Conservation (phyloP, 2,888 invertebrate species). For the Incurvaria masculella region DNA sequence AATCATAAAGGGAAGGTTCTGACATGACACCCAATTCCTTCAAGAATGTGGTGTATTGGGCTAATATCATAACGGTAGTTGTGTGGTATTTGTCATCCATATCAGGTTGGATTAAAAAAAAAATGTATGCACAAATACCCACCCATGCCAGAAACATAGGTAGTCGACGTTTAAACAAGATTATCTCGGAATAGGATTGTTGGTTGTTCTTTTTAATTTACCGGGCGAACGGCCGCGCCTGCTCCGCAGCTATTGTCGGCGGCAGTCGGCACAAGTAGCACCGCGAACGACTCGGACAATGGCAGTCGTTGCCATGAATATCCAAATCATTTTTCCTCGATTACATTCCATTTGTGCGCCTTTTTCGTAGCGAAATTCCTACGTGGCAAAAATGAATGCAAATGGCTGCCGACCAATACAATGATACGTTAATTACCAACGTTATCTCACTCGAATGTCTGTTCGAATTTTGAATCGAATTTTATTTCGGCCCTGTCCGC, state of each 20-base stretch:
- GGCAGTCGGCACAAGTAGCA: slow-evolving; percentile 51
- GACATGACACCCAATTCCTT: no score
- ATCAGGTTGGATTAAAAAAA: no score
- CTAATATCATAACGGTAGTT: no score
- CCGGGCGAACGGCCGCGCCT: slow-evolving; percentile 52
- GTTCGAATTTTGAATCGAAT: background rate
- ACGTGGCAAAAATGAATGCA: background rate
- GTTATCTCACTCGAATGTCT: background rate
- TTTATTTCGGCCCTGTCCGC: no score
- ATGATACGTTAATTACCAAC: background rate
- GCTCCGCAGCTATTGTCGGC: no score
- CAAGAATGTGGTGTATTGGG: no score
- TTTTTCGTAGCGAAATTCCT: background rate
- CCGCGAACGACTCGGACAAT: slow-evolving; percentile 39
- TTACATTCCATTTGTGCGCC: background rate
- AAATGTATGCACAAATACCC: no score
- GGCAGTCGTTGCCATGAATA: slow-evolving; percentile 40
- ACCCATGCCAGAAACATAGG: no score
- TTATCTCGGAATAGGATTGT: no score
- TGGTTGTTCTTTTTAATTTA: slow-evolving; percentile 52
- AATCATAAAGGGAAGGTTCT: no score
- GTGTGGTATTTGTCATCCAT: no score
- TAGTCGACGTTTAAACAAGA: no score
- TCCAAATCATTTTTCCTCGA: slow-evolving; percentile 34
- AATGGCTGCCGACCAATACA: background rate